Conservation (phyloP, 2,797 vertebrate genomes). For the Linurgus olivaceus region DNA sequence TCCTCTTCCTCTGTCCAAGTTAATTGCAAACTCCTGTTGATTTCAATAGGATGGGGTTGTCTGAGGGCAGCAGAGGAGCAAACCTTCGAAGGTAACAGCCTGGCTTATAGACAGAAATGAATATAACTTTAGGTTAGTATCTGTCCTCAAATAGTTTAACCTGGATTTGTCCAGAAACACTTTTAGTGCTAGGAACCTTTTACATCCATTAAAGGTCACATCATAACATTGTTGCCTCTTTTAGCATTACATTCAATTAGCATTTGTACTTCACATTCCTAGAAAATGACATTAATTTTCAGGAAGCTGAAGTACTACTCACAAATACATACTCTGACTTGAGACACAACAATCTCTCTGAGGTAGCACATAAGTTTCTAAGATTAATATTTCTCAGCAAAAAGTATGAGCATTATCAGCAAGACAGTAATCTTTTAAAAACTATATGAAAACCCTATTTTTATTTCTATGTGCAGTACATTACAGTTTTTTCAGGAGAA, state of each 20-base stretch:
- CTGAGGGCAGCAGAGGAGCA: neutral
- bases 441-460: neutral
- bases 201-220: neutral
- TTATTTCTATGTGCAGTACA: neutral
- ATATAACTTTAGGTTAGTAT: neutral
- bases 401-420: neutral
- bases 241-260: neutral
- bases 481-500: neutral
- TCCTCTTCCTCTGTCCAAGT: neutral
- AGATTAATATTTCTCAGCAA: neutral
- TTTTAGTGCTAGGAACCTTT: neutral
- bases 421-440: neutral
- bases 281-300: neutral
- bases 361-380: neutral
- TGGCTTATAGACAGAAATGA: neutral
- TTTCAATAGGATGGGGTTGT: neutral
- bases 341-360: neutral
- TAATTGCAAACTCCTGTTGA: constrained; percentile 17
- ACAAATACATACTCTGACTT: neutral
- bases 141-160: neutral
- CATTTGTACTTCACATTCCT: neutral
- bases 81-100: neutral
- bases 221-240: neutral
- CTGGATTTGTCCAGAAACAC: neutral
- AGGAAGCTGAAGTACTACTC: neutral